Base-by-base conservation (phyloP, 2,113 vertebrate genomes). In the Agapornis roseicollis region DNA sequence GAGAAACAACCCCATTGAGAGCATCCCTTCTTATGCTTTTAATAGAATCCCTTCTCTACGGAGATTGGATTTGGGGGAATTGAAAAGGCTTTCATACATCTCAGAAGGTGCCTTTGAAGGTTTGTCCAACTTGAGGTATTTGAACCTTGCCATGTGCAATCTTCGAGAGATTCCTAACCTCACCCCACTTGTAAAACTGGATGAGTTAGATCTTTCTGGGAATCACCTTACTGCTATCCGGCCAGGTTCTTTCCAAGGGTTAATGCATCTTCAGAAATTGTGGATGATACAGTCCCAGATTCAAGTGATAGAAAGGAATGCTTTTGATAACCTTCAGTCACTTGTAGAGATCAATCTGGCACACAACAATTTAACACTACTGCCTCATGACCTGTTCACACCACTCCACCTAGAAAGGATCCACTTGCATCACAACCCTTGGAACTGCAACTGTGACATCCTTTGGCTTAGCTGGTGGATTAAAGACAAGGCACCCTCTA, bases 231-330 rank as follows among this genome's bases (percentile, higher is more conserved):
- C 99, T 65, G 97, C 99, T 74, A 99, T 99, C 85, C 98, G 98
- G 70, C 99, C 99, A 12, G 99, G 99, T 69, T 99, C 99, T 61
- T 99, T 99, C 96, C 99, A 99, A 98, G 99, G 99, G n/a, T 98
- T 99, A 93, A 98, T 99, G 96, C 99, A 99, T 97, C 98, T 99
- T 96, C 99, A 99, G 96, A 99, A 99, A 98, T 96, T 99, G 93
- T 99, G 99, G 99, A 99, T 99, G 98, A 99, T 99, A 98, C 99
- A 99, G 96, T 99, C 99, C 71, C 99, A 99, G 97, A 99, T 99
- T 95, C 99, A 99, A 97, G 99, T 98, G 96, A 99, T 99, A 97
- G 99, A 99, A 96, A 98, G 99, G 95, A 99, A 99, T 97, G 99
- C 99, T 92, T 99, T 99, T 23, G 99, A 99, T 96, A 99, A 99